Conservation (phyloP, 2,888 invertebrate genomes). For the Temnothorax rugatulus region DNA sequence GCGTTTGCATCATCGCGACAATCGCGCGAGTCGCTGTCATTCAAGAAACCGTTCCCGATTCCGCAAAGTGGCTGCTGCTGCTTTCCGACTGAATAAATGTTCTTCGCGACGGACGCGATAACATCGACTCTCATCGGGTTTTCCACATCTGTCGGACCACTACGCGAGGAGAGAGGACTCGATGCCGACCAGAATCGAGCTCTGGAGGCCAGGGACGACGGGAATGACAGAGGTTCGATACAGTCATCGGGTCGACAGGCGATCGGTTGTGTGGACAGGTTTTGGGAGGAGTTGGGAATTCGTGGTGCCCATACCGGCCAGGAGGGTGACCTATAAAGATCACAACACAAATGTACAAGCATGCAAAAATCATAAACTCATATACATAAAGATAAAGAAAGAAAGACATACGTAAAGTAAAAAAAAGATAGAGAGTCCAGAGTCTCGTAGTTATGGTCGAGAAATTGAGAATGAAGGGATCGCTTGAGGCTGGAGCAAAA, state of each 20-base stretch:
- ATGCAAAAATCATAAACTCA: constrained; percentile 84
- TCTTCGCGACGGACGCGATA: constrained; percentile 40
- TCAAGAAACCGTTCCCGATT: constrained; percentile 58
- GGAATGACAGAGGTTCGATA: constrained; percentile 77
- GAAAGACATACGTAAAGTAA: constrained; percentile 38
- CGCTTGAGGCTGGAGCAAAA: constrained; percentile 49
- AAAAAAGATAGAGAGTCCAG: constrained; percentile 66
- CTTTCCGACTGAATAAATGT: constrained; percentile 32
- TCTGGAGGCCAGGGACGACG: constrained; percentile 79
- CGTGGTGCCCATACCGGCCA: constrained; percentile 88
- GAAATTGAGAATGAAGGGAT: constrained; percentile 27
- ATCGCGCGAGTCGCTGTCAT: constrained; percentile 7
- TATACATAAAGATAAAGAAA: constrained; percentile 54
- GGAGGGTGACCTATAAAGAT: constrained; percentile 88
- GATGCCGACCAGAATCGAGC: constrained; percentile 82
- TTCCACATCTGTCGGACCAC: constrained; percentile 12
- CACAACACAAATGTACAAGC: constrained; percentile 86
- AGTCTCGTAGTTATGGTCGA: constrained; percentile 57
- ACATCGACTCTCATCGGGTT: constrained; percentile 42
- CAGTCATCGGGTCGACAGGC: constrained; percentile 60
- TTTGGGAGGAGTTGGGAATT: constrained; percentile 83
- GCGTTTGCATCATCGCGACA: constrained; percentile 1
- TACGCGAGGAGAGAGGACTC: constrained; percentile 75
- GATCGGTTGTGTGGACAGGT: constrained; percentile 63
- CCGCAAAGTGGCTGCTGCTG: constrained; percentile 20